Evolutionary conservation across 37 sponge, comb jelly and placozoan genomes (phyloP).

Genomic region (Crambe crambe): DNA sequence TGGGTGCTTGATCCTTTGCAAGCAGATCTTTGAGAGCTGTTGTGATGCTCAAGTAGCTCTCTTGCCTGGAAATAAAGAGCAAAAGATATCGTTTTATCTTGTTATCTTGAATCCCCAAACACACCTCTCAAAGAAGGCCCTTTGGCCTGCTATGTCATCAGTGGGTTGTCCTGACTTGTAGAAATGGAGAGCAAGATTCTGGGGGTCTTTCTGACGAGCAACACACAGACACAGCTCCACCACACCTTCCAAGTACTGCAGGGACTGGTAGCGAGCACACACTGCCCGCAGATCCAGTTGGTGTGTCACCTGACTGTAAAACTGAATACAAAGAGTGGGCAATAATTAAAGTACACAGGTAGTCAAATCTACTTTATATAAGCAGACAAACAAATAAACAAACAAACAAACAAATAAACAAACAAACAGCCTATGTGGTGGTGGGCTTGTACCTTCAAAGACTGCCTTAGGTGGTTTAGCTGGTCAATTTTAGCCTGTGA

Average conservation of each 20-base stretch:
- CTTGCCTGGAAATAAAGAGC: constrained; percentile 12
- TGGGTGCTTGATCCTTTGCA: neutral
- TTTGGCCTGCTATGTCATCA: constrained; percentile 55
- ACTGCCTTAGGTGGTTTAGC: constrained; percentile 57
- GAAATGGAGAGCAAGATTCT: constrained; percentile 75
- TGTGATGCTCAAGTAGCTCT: constrained; percentile 31
- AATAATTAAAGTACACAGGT: neutral
- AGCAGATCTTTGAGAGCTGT: constrained; percentile 20
- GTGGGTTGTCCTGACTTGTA: constrained; percentile 73
- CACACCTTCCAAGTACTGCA: constrained; percentile 74
- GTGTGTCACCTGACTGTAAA: constrained; percentile 72
- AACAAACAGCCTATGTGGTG: too few relatives aligned
- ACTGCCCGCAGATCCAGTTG: constrained; percentile 70
- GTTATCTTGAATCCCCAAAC: too few relatives aligned
- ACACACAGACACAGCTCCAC: constrained; percentile 85
- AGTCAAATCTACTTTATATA: too few relatives aligned
- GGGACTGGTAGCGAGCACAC: constrained; percentile 62
- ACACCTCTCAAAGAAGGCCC: constrained; percentile 64
- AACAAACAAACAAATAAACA: too few relatives aligned
- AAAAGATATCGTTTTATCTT: neutral
- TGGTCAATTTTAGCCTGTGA: constrained; percentile 29
- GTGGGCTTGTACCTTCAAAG: constrained; percentile 66
- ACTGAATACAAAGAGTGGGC: constrained; percentile 23
- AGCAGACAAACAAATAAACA: too few relatives aligned
- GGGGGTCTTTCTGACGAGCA: constrained; percentile 72